These are phyloP conservation scores for Vespertilio murinus DNA, from an alignment of 2,797 vertebrate genomes.

Conservation along the genomic window DNA sequence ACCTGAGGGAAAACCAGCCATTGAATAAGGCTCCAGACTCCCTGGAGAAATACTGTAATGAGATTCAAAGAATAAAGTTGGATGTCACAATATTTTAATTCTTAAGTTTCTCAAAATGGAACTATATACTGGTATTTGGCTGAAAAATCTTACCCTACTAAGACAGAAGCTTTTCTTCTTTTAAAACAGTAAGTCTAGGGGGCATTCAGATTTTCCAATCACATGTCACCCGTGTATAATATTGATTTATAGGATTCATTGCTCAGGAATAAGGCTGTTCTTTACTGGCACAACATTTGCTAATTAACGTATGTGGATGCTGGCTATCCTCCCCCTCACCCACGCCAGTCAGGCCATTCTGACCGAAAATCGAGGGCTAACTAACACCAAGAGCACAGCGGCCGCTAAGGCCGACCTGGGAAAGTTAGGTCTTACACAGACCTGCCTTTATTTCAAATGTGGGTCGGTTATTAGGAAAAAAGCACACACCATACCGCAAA, in stretches of 20 bases:
- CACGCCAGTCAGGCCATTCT: neutral
- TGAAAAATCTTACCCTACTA: conserved; percentile 29
- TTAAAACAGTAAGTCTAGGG: neutral
- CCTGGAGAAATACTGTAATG: conserved; percentile 1
- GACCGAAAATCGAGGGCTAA: neutral
- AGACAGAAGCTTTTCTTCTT: neutral
- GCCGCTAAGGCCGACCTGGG: neutral
- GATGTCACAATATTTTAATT: conserved; percentile 35
- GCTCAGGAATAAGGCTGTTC: neutral
- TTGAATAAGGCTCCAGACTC: neutral
- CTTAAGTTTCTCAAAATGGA: conserved; percentile 42
- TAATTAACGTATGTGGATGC: conserved; percentile 25
- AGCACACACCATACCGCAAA: conserved; percentile 56
- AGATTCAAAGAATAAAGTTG: conserved; percentile 18
- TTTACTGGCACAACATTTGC: conserved; percentile 9
- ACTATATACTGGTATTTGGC: neutral
- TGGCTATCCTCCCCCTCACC: neutral
- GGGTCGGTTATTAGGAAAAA: conserved; percentile 43
- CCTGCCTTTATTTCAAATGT: conserved; percentile 61
- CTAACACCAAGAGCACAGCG: neutral
- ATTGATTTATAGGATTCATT: neutral
- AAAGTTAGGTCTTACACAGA: conserved; percentile 55
- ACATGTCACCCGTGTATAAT: neutral
- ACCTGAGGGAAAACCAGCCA: conserved; percentile 34
- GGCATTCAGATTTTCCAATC: conserved; percentile 4